Evolutionary conservation across 2,113 vertebrate genomes (phyloP), one percentile per base, ranked within the genome.

Genomic region (Muntiacus reevesi): DNA sequence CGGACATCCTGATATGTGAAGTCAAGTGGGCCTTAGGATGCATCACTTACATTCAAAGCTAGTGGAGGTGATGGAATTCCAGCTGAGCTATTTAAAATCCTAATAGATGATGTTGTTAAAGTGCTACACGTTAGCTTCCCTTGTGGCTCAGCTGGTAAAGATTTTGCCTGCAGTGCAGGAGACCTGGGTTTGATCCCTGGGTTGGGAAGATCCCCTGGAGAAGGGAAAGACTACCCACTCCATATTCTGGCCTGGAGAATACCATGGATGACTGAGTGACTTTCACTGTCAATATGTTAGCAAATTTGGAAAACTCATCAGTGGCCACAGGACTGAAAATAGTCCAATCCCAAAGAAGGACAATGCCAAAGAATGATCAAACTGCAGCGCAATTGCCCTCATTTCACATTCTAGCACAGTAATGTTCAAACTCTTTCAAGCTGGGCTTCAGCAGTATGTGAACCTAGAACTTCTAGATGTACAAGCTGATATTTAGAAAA

Each of bases 381-480:
- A 40, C 67, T 74, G 10, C 36, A 36, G 21, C 0, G 5, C 5
- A 36, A 23, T 40, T 0, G 8, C 67, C 8, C 9, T 1, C 19
- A 40, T 40, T 71, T 71, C 19, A 71, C n/a, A 23, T 3, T 2
- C 67, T 71, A 71, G 67, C 67, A 36, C 17, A 40, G 0, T 40
- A 71, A 71, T 40, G 67, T 19, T 71, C 67, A 71, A 71, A 71
- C 36, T 40, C 4, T 17, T 74, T 40, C 67, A 74, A 74, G 67
- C 36, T 74, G 36, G 67, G 17, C 19, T 74, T 40, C 36, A 74
- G 19, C 36, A 74, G 19, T 21, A 23, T 74, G n/a, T 74, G 5
- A 40, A 25, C 9, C 1, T 0, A 74, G n/a, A 74, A 40, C 11
- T 74, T 74, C 21, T 19, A 40, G n/a, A 74, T 74, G 36, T 40